Evolutionary conservation across 2,113 vertebrate species (phyloP).

Genomic region (Bettongia penicillata): DNA sequence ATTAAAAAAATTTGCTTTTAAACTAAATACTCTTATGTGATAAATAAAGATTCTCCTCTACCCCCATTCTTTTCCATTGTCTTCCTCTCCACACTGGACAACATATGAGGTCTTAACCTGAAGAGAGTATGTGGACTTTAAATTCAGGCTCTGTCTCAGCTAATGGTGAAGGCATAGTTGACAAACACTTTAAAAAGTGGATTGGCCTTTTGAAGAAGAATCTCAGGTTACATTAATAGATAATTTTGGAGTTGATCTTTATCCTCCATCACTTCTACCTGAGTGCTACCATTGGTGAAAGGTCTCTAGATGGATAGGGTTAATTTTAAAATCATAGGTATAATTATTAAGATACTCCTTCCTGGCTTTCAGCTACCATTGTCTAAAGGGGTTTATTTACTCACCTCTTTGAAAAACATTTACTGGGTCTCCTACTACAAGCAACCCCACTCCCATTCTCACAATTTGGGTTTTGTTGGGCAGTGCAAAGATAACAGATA

Average conservation of each 20-base stretch:
- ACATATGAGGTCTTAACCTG: neutral
- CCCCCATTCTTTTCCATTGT: neutral
- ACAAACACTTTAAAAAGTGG: neutral
- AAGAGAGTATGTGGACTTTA: conserved; percentile 22
- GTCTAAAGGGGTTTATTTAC: conserved; percentile 42
- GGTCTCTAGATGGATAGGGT: conserved; percentile 17
- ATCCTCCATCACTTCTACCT: conserved; percentile 3
- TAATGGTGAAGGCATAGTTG: conserved; percentile 23
- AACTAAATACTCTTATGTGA: neutral
- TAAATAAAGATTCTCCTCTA: neutral
- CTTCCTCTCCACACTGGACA: neutral
- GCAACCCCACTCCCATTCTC: neutral
- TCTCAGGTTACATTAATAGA: neutral
- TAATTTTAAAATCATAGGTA: conserved; percentile 32
- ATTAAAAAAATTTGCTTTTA: neutral
- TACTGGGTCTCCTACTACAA: conserved; percentile 44
- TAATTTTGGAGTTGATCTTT: conserved; percentile 28
- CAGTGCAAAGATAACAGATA: neutral
- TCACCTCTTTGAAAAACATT: conserved; percentile 50
- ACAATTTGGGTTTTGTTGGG: neutral
- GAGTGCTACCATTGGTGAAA: conserved; percentile 21
- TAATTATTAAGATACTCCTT: neutral
- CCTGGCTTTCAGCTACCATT: conserved; percentile 43
- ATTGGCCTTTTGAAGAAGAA: neutral
- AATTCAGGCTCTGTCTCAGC: neutral